Evolutionary conservation across 1,140 invertebrate species (phyloP), one percentile per base, ranked within the genome.

Genomic region (Zaprionus africanus): DNA sequence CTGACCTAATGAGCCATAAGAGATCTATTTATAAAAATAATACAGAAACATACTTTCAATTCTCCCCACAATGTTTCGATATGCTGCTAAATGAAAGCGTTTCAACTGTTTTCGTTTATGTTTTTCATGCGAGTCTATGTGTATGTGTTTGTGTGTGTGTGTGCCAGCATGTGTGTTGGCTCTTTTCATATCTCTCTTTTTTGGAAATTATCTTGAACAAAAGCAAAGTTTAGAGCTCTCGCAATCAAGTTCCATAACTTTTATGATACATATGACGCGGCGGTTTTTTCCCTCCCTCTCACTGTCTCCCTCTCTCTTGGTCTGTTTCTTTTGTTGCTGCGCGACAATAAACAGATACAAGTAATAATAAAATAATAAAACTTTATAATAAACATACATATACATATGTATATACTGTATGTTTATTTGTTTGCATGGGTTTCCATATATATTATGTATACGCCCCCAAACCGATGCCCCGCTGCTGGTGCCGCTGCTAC

Each of bases 311-410:
- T 51, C 7, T 49, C 17, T 49, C 5, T 15, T 2, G 2, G 15
- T 60, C 22, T 49, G 1, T 38, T 15, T 53, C 11, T 61, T 13
- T 31, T n/a, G 38, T 46, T 60, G 46, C 41, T 41, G 19, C 4
- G 60, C 71, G 78, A 76, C 78, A 76, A 76, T 81, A 81, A 81
- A 81, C 78, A 78, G 59, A 64, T 60, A 71, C 65, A 68, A 70
- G 74, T 72, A 77, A 77, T 74, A 82, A 82, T 82, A 82, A 82
- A 82, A 79, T 76, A 82, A 82, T 79, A 82, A 82, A 82, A 79
- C 53, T 82, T 72, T 82, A 79, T 56, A 78, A 81, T 76, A 82
- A 68, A 82, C 36, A 75, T 67, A 62, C 34, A 60, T 49, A 53
- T 34, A n/a, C 12, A 53, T 53, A 17, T n/a, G 19, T 22, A 19